Conservation (phyloP, 2,113 vertebrate species). For the Thinocorus orbignyianus region DNA sequence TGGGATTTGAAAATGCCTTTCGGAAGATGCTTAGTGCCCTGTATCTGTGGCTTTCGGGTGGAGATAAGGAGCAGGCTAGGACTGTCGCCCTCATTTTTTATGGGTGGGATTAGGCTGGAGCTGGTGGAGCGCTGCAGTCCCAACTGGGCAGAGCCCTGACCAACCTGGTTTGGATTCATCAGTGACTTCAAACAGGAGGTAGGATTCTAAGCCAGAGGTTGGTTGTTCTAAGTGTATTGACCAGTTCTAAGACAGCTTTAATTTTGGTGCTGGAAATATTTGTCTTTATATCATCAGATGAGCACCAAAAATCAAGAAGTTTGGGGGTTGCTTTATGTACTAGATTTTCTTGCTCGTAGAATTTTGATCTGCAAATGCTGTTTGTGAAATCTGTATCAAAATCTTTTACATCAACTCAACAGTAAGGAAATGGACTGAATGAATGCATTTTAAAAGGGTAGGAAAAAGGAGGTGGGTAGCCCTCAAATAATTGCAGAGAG, state of each 20-base stretch:
- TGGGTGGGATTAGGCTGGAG: not conserved
- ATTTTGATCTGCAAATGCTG: not conserved
- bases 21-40: not conserved
- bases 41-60: not conserved
- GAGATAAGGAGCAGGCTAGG: not conserved
- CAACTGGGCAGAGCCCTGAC: not conserved
- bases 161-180: not conserved
- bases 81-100: not conserved
- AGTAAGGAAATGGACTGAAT: not conserved
- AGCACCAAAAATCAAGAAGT: not conserved
- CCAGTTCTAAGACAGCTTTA: not conserved
- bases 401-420: not conserved
- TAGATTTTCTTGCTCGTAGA: not conserved
- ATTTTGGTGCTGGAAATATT: not conserved
- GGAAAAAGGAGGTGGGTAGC: not conserved
- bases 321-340: not conserved
- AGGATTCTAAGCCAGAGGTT: not conserved
- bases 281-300: not conserved
- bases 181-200: not conserved
- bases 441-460: not conserved
- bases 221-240: not conserved
- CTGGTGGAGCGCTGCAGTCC: fast-evolving
- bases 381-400: not conserved
- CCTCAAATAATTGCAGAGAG: not conserved
- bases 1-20: not conserved